A percentile compares a stretch with the other conserved stretches of the same genome.
Evolutionary conservation across 2,113 vertebrate genomes (phyloP).

Genomic region (Bubalus kerabau): DNA sequence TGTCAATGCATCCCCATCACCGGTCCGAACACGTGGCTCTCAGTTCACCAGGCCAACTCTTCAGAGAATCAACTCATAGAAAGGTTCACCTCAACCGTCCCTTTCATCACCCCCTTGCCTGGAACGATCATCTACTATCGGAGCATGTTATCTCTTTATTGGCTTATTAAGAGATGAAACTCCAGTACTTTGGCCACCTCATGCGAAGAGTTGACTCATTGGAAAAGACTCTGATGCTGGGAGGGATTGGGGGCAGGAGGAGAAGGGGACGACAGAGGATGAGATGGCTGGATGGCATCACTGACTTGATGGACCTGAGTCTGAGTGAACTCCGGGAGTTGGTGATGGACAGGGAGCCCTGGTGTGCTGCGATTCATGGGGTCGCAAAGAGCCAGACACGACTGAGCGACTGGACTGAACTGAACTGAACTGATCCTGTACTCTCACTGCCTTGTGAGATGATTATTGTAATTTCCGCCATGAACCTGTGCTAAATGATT

Average conservation of each 20-base stretch:
- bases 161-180: not conserved
- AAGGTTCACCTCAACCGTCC: not conserved
- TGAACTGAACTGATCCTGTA: no score
- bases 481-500: not conserved
- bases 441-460: not conserved
- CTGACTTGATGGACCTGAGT: fast-evolving
- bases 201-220: no score
- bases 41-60: not conserved
- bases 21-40: fast-evolving
- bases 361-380: no score
- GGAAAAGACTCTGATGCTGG: no score
- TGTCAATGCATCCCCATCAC: not conserved
- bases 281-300: no score
- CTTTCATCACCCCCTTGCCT: not conserved
- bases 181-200: no score
- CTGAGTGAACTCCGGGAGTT: no score
- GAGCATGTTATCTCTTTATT: not conserved
- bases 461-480: fast-evolving
- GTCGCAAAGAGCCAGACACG: fast-evolving
- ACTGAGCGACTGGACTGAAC: no score
- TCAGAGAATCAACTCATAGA: not conserved
- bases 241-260: no score
- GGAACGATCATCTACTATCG: fast-evolving
- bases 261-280: no score
- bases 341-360: no score